Base-by-base conservation (phyloP, 1,140 invertebrate species). In the Leucophenga varia region DNA sequence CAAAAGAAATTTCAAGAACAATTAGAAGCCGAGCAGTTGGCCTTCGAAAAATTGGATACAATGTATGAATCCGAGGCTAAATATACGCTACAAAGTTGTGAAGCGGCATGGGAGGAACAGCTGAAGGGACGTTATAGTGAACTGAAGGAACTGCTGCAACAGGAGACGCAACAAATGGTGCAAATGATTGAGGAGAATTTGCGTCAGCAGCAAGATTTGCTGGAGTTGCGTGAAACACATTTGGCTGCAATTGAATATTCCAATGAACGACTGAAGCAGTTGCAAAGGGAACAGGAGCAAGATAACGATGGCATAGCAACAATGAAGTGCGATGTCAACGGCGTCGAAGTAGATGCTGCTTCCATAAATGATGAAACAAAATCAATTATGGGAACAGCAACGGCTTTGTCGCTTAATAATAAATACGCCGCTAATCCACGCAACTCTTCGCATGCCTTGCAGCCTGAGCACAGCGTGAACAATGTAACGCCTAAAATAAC, bases 61-160 rank as follows among this genome's bases (percentile, higher is more conserved):
- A 72, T 75, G 73, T 75, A 75, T 52, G 73, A 75, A 38, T 75
- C 73, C 1, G 73, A 75, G 47, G 72, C 72, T 1, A 75, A 75
- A 43, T 49, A 52, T 17, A 59, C 42, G 13, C 32, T 74, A 9
- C 51, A 67, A 31, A 55, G 70, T 5, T 52, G 53, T 22, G 65
- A 76, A 49, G 64, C 72, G 3, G 45, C 31, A 3, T 74, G 70
- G 71, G 53, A 69, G 5, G 54, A 64, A 19, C 49, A 64, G 54
- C 59, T 64, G 31, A 10, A 67, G 37, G 52, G 56, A 30, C 70
- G 69, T 10, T 67, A 50, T 22, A 35, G 42, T 0, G 49, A 61
- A 20, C 46, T 73, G 3, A 61, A 51, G 17, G 40, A 51, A 35
- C 31, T 70, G 3, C 53, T 72, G 30, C 55, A 57, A 2, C 21